Evolutionary conservation across 2,888 invertebrate genomes (phyloP), one percentile per base, ranked within the genome.

Genomic region (Meloe dianella): DNA sequence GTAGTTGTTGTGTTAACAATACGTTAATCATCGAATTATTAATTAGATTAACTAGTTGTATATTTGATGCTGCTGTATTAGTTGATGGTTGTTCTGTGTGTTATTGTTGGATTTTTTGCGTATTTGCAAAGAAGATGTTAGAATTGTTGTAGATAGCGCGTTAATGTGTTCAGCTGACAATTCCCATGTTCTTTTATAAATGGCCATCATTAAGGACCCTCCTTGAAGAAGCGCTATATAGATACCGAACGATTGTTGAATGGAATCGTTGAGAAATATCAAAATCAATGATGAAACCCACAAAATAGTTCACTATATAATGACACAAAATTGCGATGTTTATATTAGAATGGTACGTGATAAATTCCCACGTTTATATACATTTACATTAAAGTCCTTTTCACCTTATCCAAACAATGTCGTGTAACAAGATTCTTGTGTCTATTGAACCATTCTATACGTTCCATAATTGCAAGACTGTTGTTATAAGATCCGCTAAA

Each of bases 171-270:
- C 81, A 81, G 78, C 80, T 80, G 81, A 74, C 79, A 76, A 75
- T 77, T 80, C 81, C 76, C 81, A 81, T 79, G 78, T 77, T 81
- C 81, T 78, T 81, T 80, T 82, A 82, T 81, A 82, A 81, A 82
- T 82, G 81, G 80, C 82, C 77, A 78, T 80, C 82, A 81, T 82
- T 82, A 81, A 77, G 73, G 74, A 72, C 71, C 73, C 68, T 54
- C 66, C 57, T 67, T 66, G 63, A 67, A 73, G 71, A 67, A 65
- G 69, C 47, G 20, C 47, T 54, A 20, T 47, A 14, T 14, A 47
- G 9, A 5, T 17, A 17, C 41, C 41, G 17, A n/a, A 72, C 69
- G 71, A 63, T 69, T 59, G 65, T 70, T 66, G 61, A 47, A 66
- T 65, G 68, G 61, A 20, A 54, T 54, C 54, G 54, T 14, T 24